These are phyloP conservation scores for Corythucha ciliata DNA, from an alignment of 2,888 invertebrate species.

Conservation along the genomic window DNA sequence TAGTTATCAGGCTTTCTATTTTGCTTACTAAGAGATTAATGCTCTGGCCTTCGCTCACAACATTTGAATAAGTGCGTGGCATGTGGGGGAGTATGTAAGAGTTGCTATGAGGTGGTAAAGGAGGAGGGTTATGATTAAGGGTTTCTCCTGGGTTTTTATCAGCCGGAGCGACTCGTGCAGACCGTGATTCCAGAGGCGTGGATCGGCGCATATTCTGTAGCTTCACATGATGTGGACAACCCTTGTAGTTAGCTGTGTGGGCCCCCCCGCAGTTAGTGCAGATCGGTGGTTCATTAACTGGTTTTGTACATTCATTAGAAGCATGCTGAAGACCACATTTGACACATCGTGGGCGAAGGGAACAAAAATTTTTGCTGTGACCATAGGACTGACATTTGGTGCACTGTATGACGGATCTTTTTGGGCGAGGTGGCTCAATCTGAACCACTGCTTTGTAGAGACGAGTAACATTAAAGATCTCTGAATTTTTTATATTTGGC, in stretches of 20 bases:
- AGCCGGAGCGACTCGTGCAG: too few species aligned
- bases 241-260: slow-evolving; percentile 11
- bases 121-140: too few species aligned
- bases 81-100: too few species aligned
- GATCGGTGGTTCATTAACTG: not conserved
- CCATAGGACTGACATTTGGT: slow-evolving; percentile 9
- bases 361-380: slow-evolving; percentile 9
- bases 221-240: slow-evolving; percentile 1
- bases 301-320: slow-evolving; percentile 1
- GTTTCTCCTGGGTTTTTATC: too few species aligned
- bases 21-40: slow-evolving; percentile 2
- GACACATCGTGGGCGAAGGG: not conserved
- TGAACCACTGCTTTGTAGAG: not conserved
- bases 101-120: too few species aligned
- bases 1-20: slow-evolving; percentile 7
- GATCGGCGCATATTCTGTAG: slow-evolving; percentile 1
- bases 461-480: not conserved
- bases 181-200: too few species aligned
- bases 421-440: slow-evolving; percentile 8
- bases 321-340: slow-evolving; percentile 3
- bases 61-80: too few species aligned
- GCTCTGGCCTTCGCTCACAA: not conserved
- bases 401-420: slow-evolving; percentile 5
- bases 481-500: not conserved
- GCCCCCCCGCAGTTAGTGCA: slow-evolving; percentile 3